A percentile compares a stretch with the other conserved stretches of the same genome.
phyloP scores from a whole-genome alignment of 2,113 vertebrate genomes.

The Sardina pilchardus region DNA sequence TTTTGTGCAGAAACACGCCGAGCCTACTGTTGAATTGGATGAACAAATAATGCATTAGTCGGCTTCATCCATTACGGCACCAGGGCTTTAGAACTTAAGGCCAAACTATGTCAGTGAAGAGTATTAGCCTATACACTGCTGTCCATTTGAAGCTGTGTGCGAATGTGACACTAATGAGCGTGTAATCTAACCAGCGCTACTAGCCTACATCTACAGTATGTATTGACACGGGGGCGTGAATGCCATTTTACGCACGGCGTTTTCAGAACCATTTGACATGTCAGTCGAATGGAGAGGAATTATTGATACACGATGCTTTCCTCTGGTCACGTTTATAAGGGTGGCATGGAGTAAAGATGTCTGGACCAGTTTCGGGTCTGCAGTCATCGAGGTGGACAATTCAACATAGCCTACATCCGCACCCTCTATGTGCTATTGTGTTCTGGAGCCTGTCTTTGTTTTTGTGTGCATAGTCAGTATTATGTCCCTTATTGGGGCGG shows the following conservation, averaged over 20 bases:
- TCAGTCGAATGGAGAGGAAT: neutral
- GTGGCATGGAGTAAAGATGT: neutral
- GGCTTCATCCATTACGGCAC: neutral
- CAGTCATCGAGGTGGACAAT: slow-evolving; percentile 22
- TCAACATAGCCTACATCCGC: slow-evolving; percentile 19
- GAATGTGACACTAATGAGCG: neutral
- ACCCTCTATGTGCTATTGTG: neutral
- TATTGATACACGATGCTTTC: neutral
- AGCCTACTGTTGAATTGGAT: neutral
- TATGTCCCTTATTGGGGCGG: neutral
- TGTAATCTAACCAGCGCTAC: neutral
- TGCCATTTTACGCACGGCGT: slow-evolving; percentile 9
- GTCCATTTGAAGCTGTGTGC: neutral
- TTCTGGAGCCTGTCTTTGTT: neutral
- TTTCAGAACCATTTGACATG: neutral
- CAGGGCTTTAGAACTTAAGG: neutral
- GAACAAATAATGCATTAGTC: neutral
- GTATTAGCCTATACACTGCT: neutral
- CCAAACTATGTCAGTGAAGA: neutral
- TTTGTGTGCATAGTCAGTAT: neutral
- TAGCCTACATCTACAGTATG: neutral
- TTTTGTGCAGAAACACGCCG: neutral
- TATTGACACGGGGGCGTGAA: neutral
- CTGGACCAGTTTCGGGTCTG: slow-evolving; percentile 25
- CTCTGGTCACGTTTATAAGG: neutral